Conservation (phyloP, 2,888 invertebrate species). For the Andricus curvator region DNA sequence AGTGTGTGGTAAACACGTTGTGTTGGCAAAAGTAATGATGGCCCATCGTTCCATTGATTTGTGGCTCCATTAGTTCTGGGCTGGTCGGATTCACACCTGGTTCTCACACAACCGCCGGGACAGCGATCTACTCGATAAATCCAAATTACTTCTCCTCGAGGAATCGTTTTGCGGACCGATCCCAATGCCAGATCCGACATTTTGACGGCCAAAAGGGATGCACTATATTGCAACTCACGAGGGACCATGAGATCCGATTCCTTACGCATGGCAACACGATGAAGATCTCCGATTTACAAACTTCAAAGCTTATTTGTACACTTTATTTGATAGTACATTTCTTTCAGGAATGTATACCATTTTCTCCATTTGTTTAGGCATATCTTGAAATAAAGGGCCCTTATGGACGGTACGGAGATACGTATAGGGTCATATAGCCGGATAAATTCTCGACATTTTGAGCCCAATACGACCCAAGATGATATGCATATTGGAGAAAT, state of each 20-base stretch:
- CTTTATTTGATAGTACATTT: slow-evolving; percentile 55
- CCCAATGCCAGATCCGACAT: slow-evolving; percentile 45
- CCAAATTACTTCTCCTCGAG: slow-evolving; percentile 66
- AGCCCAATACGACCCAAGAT: too few relatives aligned
- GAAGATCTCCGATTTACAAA: slow-evolving; percentile 9
- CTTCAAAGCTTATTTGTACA: not conserved
- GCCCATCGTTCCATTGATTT: slow-evolving; percentile 75
- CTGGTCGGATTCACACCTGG: slow-evolving; percentile 64
- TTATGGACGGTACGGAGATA: not conserved
- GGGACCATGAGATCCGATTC: slow-evolving; percentile 25
- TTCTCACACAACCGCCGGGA: slow-evolving; percentile 53
- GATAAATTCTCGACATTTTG: too few relatives aligned
- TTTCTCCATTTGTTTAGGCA: not conserved
- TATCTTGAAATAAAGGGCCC: too few relatives aligned
- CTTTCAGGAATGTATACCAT: not conserved
- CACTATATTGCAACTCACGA: slow-evolving; percentile 22
- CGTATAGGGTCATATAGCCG: too few relatives aligned
- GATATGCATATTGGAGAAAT: not conserved
- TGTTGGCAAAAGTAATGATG: slow-evolving; percentile 75
- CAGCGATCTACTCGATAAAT: slow-evolving; percentile 69
- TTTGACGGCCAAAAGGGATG: slow-evolving; percentile 44
- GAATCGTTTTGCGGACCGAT: slow-evolving; percentile 42
- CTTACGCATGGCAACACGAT: slow-evolving; percentile 21
- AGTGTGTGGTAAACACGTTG: slow-evolving; percentile 75
- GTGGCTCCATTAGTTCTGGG: slow-evolving; percentile 76